Conservation (phyloP, 2,797 vertebrate species). For the Arnoldichthys spilopterus region DNA sequence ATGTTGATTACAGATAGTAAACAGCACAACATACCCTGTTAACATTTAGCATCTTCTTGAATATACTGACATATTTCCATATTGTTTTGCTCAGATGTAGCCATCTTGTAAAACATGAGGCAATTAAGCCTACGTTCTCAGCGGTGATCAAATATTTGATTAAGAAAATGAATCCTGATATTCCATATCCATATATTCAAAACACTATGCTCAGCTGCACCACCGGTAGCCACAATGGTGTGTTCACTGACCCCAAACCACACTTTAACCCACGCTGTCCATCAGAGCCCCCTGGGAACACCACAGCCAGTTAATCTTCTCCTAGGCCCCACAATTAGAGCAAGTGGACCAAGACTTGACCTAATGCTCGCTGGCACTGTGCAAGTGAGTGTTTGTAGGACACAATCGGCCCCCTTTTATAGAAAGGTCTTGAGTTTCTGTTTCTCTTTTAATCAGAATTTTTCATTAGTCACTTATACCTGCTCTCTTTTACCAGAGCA, state of each 20-base stretch:
- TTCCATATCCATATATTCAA: neutral
- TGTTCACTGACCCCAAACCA: constrained; percentile 37
- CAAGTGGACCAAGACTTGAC: constrained; percentile 16
- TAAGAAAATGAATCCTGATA: neutral
- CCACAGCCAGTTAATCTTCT: constrained; percentile 33
- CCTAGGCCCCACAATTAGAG: constrained; percentile 10
- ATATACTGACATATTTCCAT: neutral
- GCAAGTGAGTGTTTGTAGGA: neutral
- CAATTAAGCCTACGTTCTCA: too few relatives aligned
- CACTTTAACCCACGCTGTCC: constrained; percentile 29
- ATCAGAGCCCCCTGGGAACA: constrained; percentile 31
- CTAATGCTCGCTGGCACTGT: neutral
- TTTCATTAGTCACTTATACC: neutral
- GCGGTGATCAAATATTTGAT: neutral
- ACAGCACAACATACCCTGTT: too few relatives aligned
- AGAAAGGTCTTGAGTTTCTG: neutral
- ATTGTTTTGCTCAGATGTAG: too few relatives aligned
- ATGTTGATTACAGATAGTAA: neutral
- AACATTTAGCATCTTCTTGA: neutral
- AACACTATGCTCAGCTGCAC: neutral
- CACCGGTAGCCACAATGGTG: constrained; percentile 29
- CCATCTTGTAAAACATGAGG: too few relatives aligned
- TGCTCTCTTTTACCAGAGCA: neutral
- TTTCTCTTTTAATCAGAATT: neutral
- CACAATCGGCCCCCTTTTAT: neutral